Conservation (phyloP, 2,888 invertebrate genomes). For the Volucella zonaria region DNA sequence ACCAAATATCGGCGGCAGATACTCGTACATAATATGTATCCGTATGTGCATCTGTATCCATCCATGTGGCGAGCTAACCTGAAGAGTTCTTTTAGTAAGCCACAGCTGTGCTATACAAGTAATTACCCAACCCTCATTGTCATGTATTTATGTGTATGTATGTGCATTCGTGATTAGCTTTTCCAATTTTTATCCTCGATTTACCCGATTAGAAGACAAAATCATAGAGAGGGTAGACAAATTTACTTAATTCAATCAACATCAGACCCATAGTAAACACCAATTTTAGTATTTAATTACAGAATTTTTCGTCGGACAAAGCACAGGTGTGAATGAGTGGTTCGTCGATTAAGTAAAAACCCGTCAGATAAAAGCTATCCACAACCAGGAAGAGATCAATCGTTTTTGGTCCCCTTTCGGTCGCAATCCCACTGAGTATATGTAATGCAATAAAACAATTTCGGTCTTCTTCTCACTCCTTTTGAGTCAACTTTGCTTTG, state of each 20-base stretch:
- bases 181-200: slow-evolving; percentile 22
- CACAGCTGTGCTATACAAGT: slow-evolving; percentile 46
- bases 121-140: slow-evolving; percentile 51
- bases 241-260: slow-evolving; percentile 57
- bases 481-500: slow-evolving; percentile 53
- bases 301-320: background rate
- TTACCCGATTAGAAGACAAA: slow-evolving; percentile 11
- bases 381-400: slow-evolving; percentile 49
- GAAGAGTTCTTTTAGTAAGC: slow-evolving; percentile 30
- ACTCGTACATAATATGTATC: background rate
- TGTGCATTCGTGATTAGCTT: slow-evolving; percentile 59
- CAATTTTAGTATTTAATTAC: slow-evolving; percentile 20
- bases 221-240: background rate
- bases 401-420: slow-evolving; percentile 29
- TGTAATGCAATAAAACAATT: slow-evolving; percentile 46
- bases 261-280: background rate
- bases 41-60: background rate
- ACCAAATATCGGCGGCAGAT: slow-evolving; percentile 7
- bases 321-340: slow-evolving; percentile 54
- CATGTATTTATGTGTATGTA: slow-evolving; percentile 21
- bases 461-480: slow-evolving; percentile 36
- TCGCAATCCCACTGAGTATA: background rate
- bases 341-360: slow-evolving; percentile 52
- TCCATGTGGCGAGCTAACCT: slow-evolving; percentile 7
- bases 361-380: background rate